phyloP scores from a whole-genome alignment of 2,797 vertebrate genomes.

The Tauraco hartlaubi region DNA sequence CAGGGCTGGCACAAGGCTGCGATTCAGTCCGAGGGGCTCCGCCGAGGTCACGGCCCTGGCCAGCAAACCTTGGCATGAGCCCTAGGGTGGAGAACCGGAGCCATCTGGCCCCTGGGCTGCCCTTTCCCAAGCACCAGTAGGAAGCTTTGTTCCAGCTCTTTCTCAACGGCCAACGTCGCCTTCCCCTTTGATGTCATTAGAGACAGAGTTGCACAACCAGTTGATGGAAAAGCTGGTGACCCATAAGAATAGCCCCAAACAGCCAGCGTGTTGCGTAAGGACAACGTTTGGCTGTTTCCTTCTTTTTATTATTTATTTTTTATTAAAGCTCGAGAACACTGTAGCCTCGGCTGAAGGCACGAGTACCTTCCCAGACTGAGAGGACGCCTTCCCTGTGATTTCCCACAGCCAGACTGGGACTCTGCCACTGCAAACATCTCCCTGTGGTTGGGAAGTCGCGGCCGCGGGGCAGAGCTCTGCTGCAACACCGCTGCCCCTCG shows the following conservation, averaged over 20 bases:
- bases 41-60: fast-evolving
- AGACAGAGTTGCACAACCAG: background rate
- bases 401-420: background rate
- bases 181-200: background rate
- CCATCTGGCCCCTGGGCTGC: background rate
- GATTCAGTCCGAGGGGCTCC: background rate
- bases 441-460: fast-evolving
- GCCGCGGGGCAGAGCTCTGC: background rate
- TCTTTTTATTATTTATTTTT: background rate
- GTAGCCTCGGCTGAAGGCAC: background rate
- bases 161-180: background rate
- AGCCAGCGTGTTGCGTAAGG: background rate
- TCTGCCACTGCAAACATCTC: background rate
- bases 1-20: background rate
- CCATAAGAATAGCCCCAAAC: background rate
- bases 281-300: background rate
- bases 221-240: background rate
- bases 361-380: background rate
- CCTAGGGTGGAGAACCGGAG: background rate
- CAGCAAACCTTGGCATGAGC: background rate
- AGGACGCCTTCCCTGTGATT: background rate
- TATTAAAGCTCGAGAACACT: background rate
- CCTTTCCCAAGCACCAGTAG: background rate
- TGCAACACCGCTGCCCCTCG: fast-evolving
- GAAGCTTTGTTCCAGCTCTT: background rate